Evolutionary conservation across 2,888 invertebrate genomes (phyloP), one percentile per base, ranked within the genome.

Genomic region (Drosophila leonis): DNA sequence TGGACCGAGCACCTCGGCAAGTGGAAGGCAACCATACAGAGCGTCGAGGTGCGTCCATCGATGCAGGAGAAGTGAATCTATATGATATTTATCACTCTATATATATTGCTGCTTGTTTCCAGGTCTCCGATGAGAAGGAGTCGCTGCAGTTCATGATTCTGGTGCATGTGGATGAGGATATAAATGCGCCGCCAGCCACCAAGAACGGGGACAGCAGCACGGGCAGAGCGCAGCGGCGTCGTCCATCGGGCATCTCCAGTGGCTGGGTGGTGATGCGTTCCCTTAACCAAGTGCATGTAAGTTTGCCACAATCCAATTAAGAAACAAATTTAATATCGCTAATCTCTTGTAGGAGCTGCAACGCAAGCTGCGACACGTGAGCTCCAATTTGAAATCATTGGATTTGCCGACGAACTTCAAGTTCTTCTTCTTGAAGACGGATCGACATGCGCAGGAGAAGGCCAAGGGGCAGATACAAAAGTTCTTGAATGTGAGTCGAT

Each of bases 1-100:
- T 98, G 98, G 98, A 96, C 97, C 0, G 97, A 97, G 82, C 97
- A 98, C 92, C 94, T 98, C 78, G 98, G 98, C 27, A 95, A 95
- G 77, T 98, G 98, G 98, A 95, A 96, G 69, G 97, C 97, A 8
- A 95, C 96, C 46, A 96, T 98, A 29, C 96, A 97, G 91, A 96
- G 96, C 90, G 96, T 96, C 9, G 97, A 97, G 96, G 96, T 94
- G 80, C 42, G 64, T 44, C 1, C 4, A 2, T 1, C 7, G 18
- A 7, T 13, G n/a, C 18, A 13, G 24, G 15, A 24, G 8, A 1
- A 4, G 13, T 1, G 15, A 4, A 18, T n/a, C 4, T 12, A 8
- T 15, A 3, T 10, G 10, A 29, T 46, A 15, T 27, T n/a, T 9
- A 7, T 48, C 1, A 12, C 27, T 15, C 15, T 15, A 27, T 46